Percentiles rank a stretch among this genome's conserved stretches.
phyloP scores from a whole-genome alignment of 2,113 vertebrate species.

The Peromyscus polionotus region DNA sequence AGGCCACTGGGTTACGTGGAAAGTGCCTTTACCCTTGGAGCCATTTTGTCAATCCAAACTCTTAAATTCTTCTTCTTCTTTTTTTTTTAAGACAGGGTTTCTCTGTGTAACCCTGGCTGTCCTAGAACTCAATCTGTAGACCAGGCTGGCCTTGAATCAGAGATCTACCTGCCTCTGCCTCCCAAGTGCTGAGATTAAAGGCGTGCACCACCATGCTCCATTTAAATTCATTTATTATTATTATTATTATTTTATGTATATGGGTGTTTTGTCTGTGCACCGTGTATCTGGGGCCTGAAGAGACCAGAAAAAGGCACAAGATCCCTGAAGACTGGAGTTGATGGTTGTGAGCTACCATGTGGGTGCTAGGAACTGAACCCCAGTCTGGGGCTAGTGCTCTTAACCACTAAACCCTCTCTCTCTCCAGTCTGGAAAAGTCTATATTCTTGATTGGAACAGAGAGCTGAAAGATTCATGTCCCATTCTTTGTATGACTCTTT shows the following conservation, averaged over 20 bases:
- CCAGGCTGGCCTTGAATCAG: background rate
- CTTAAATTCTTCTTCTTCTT: background rate
- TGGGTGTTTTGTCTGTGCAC: background rate
- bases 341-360: background rate
- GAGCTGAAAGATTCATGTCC: background rate
- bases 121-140: background rate
- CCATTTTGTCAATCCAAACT: background rate
- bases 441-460: slow-evolving; percentile 27
- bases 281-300: background rate
- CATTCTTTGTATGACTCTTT: slow-evolving; percentile 54
- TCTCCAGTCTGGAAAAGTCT: background rate
- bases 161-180: background rate
- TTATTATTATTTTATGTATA: background rate
- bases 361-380: background rate
- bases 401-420: background rate
- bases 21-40: background rate
- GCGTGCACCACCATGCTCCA: too few relatives aligned
- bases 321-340: background rate
- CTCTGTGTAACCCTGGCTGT: background rate
- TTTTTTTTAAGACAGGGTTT: background rate
- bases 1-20: background rate
- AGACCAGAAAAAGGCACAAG: background rate
- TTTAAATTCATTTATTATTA: background rate
- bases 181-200: background rate
- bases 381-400: background rate